Percentiles rank a stretch among this genome's conserved stretches.
Conservation (phyloP, 2,888 invertebrate genomes). For the Lasioglossum zephyrum region DNA sequence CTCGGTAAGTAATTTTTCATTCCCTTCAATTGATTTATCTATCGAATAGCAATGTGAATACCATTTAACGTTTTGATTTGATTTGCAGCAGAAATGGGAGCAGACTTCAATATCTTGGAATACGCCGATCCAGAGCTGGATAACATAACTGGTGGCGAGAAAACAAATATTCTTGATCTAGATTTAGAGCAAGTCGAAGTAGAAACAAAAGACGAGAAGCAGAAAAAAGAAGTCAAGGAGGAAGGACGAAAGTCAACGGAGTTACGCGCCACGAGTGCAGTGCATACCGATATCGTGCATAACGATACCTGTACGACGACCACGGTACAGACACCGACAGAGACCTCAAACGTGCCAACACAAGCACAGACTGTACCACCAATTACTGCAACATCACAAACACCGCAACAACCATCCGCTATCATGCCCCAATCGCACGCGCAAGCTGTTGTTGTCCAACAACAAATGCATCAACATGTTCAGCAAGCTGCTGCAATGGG, state of each 20-base stretch:
- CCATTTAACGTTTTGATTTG: background rate
- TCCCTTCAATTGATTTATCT: background rate
- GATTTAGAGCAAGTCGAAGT: conserved; percentile 92
- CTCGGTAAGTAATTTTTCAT: conserved; percentile 84
- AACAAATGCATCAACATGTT: conserved; percentile 87
- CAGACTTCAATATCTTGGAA: conserved; percentile 97
- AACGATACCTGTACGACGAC: conserved; percentile 67
- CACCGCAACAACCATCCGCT: conserved; percentile 74
- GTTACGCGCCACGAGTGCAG: conserved; percentile 63
- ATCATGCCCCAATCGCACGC: conserved; percentile 83
- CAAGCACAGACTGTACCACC: conserved; percentile 73
- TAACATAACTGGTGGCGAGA: conserved; percentile 90
- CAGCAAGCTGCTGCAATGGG: conserved; percentile 88
- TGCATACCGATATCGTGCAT: conserved; percentile 67
- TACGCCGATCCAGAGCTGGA: conserved; percentile 98
- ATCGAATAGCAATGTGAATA: background rate
- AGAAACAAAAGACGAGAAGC: conserved; percentile 87
- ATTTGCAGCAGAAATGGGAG: conserved; percentile 92
- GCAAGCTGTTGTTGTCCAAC: conserved; percentile 82
- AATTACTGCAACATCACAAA: conserved; percentile 70
- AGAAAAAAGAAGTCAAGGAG: conserved; percentile 82
- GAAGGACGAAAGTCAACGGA: conserved; percentile 76
- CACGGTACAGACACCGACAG: conserved; percentile 70
- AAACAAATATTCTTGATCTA: conserved; percentile 94
- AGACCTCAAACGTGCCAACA: conserved; percentile 72